Evolutionary conservation across 2,888 invertebrate genomes (phyloP).

Genomic region (Eudemis profundana): DNA sequence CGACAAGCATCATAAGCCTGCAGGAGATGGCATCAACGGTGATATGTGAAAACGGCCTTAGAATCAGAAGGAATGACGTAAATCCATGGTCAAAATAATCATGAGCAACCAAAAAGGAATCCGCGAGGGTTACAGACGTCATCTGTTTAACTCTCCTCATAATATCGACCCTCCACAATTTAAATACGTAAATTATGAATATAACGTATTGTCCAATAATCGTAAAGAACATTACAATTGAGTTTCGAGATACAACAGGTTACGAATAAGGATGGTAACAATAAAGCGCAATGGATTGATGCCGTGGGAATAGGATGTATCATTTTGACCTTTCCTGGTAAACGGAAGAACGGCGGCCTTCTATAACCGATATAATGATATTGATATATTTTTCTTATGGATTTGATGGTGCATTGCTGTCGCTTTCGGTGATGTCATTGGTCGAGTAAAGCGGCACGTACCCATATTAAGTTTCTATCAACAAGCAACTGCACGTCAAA

Average conservation of each 20-base stretch:
- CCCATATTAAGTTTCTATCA: no score
- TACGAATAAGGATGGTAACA: background rate
- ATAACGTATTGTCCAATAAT: background rate
- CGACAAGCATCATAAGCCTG: no score
- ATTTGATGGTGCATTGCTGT: no score
- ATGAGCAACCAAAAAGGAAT: background rate
- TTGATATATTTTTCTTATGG: background rate
- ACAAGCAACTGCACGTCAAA: no score
- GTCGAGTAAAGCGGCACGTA: no score
- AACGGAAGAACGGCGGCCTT: conserved; percentile 44
- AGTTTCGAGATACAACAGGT: background rate
- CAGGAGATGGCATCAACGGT: no score
- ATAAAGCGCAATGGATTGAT: conserved; percentile 1
- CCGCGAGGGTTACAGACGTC: background rate
- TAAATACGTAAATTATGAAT: conserved; percentile 11
- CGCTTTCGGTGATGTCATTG: no score
- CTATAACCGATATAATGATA: conserved; percentile 30
- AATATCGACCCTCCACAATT: background rate
- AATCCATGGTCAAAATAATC: background rate
- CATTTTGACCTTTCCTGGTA: conserved; percentile 44
- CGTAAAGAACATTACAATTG: conserved; percentile 13
- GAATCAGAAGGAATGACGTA: no score
- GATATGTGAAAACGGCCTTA: no score
- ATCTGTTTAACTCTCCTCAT: background rate
- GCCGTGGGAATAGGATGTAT: conserved; percentile 17